Evolutionary conservation across 1,140 invertebrate species (phyloP).

Genomic region (Eriosoma lanigerum): DNA sequence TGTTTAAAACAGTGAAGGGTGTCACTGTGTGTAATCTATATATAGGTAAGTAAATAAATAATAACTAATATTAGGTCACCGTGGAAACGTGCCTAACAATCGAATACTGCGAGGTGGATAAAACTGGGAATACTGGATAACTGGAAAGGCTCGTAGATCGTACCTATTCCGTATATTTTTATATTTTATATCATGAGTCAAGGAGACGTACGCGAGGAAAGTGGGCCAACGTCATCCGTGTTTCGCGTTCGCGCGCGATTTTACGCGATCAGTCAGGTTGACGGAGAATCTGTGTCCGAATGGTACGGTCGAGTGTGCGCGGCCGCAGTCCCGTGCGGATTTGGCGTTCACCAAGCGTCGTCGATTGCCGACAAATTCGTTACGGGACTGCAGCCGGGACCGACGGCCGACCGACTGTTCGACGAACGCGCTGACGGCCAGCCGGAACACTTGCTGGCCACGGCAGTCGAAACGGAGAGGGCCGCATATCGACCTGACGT

Average conservation of each 20-base stretch:
- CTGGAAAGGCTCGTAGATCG: no score
- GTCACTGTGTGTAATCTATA: no score
- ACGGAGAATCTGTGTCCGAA: slow-evolving; percentile 15
- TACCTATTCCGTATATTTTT: no score
- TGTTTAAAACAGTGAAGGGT: no score
- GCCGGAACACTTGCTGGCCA: neutral
- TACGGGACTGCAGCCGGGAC: slow-evolving; percentile 23
- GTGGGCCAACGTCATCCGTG: neutral
- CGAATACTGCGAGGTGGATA: no score
- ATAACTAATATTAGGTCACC: no score
- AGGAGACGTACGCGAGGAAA: neutral
- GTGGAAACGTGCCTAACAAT: no score
- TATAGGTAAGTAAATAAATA: no score
- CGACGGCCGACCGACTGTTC: neutral
- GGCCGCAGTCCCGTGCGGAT: slow-evolving; percentile 5
- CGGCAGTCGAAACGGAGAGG: neutral
- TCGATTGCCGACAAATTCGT: slow-evolving; percentile 4
- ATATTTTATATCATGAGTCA: no score
- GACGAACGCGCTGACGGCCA: neutral
- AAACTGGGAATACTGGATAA: no score
- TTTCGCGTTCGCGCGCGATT: slow-evolving; percentile 5
- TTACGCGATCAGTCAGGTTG: neutral
- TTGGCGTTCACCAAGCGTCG: neutral
- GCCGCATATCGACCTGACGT: neutral
- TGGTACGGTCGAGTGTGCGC: slow-evolving; percentile 2